Base-by-base conservation (phyloP, 1,140 invertebrate genomes). In the Diplogasteroides magnus region DNA sequence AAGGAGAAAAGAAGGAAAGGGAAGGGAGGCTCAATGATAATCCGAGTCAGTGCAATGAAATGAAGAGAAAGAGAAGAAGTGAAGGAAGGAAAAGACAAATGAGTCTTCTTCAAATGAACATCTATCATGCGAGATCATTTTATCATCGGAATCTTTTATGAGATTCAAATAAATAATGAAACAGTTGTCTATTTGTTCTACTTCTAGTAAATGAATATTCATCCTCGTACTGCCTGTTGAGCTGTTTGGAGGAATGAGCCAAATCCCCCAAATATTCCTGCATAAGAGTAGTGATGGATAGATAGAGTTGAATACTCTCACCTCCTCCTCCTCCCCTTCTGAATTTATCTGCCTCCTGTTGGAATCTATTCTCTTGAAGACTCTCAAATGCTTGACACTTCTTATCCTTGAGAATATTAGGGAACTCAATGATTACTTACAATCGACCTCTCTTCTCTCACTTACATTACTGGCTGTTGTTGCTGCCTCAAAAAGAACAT, bases 331-430 rank as follows among this genome's bases (percentile, higher is more conserved):
- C 74, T 15, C 59, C 73, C 19, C 67, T 57, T 64, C 77, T 81
- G 66, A 75, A 82, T n/a, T 82, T 77, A 3, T 66, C 68, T 0
- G 82, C 81, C 65, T 83, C 79, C 25, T 76, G 29, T 71, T 83
- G 80, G 77, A 81, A 81, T 27, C 79, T 67, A 15, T 77, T 63
- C 59, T 81, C 79, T 73, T 81, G 79, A n/a, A 81, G 72, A 37
- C 77, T 75, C 56, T 81, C 79, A 55, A 83, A 81, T 13, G 74
- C 77, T 28, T 67, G 76, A 63, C 79, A 81, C 64, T 81, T 81
- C 61, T 81, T 81, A 70, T 81, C 79, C 66, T 82, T 83, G 67
- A 81, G 78, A 37, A 81, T 81, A 61, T 81, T 83, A 6, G 79
- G 79, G 69, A 81, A 67, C 75, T 79, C 37, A 66, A 77, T 61